Conservation (phyloP, 2,113 vertebrate genomes). For the Eudyptes chrysolophus region DNA sequence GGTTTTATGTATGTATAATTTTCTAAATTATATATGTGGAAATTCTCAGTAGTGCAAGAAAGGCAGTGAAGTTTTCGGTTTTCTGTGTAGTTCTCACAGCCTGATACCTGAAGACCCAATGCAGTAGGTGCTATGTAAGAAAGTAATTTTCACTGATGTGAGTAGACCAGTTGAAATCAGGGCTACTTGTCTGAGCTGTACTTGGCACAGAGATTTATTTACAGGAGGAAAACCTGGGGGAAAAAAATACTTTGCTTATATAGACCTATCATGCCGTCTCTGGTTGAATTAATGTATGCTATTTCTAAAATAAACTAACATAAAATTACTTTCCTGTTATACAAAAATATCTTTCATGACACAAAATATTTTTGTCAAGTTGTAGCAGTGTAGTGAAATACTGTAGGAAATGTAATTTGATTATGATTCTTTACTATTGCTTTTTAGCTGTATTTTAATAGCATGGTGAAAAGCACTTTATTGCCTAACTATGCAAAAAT, state of each 20-base stretch:
- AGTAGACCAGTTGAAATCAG: not conserved
- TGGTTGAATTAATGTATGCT: not conserved
- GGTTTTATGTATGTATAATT: not conserved
- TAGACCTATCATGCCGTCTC: not conserved
- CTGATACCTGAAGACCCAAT: not conserved
- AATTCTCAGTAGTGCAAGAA: not conserved
- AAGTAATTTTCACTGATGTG: not conserved
- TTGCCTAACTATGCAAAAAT: not conserved
- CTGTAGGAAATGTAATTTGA: not conserved
- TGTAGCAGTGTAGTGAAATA: not conserved
- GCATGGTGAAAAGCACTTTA: not conserved
- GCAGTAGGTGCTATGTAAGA: not conserved
- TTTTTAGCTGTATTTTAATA: not conserved
- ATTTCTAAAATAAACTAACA: not conserved
- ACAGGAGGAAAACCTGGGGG: not conserved
- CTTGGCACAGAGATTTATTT: not conserved
- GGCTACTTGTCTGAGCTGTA: not conserved
- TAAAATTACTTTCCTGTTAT: not conserved
- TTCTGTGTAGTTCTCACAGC: not conserved
- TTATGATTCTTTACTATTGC: not conserved
- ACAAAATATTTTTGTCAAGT: not conserved
- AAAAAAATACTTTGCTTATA: not conserved
- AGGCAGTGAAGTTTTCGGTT: not conserved
- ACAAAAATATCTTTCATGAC: not conserved
- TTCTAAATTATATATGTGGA: not conserved